Conservation (phyloP, 23 tunicate genomes). For the Corella eumyota region DNA sequence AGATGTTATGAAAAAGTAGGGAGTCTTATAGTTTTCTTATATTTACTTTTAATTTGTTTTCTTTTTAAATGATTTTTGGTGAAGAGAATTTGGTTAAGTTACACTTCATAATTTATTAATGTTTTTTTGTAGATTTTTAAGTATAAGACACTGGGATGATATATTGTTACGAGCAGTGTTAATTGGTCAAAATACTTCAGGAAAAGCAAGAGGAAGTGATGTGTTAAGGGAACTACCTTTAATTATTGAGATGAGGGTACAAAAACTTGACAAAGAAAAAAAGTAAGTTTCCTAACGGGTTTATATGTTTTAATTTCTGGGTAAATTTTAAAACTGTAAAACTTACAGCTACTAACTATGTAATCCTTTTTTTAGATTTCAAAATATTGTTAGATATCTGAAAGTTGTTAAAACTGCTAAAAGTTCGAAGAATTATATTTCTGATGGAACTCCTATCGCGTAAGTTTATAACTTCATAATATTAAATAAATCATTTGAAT, state of each 20-base stretch:
- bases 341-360: not conserved
- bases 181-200: constrained; percentile 29
- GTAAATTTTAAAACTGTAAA: not conserved
- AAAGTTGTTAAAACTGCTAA: constrained; percentile 20
- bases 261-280: constrained; percentile 43
- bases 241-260: constrained; percentile 40
- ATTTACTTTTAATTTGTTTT: not conserved
- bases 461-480: no score
- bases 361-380: constrained; percentile 1
- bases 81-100: no score
- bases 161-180: constrained; percentile 52
- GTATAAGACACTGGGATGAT: constrained; percentile 82
- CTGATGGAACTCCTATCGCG: constrained; percentile 8
- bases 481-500: no score
- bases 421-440: constrained; percentile 7
- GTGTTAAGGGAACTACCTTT: constrained; percentile 31
- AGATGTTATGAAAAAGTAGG: constrained; percentile 62
- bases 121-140: constrained; percentile 26
- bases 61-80: not conserved
- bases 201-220: constrained; percentile 16
- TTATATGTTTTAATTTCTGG: not conserved
- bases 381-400: constrained; percentile 16
- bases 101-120: no score
- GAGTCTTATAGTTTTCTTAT: not conserved
- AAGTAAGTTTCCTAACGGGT: constrained; percentile 21